Evolutionary conservation across 30 jellyfish, hydroid and myxozoan genomes (phyloP), one percentile per base, ranked within the genome.

Genomic region (Aurelia aurita): DNA sequence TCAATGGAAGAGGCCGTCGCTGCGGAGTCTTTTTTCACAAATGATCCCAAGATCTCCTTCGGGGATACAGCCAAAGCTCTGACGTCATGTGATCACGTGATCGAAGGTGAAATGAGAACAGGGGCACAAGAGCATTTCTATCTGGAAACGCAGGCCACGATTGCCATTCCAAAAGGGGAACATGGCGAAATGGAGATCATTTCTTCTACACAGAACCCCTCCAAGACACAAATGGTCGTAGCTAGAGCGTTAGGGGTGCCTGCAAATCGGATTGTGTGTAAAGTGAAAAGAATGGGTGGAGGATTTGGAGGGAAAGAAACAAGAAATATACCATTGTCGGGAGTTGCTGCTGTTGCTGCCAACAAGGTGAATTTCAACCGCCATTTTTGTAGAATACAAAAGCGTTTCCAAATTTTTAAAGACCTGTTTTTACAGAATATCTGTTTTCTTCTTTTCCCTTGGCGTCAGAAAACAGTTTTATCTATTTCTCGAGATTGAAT

Each of bases 231-330:
- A 61, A 20, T 45, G 74, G 83, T 66, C 29, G 74, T 80, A 1
- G 90, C 90, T 7, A 22, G 64, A 6, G 77, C 39, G 18, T 51
- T 80, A 35, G 82, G 82, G 19, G 82, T 80, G 19, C 90, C 90
- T 11, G 89, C 89, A 11, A 77, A 77, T 67, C 55, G 89, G 43
- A 39, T 77, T 60, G 69, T 77, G n/a, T 77, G 89, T 46, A 61
- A 26, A 47, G 79, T 77, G 69, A 77, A 77, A 26, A 39, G 89
- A 10, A 18, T 77, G 58, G 89, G 89, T 12, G 89, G 89, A 21
- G 89, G 80, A 46, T 77, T 77, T 43, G 89, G 80, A 29, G 90
- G 90, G n/a, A 80, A 80, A 35, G 90, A 80, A 46, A 63, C 90
- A 2, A 64, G 90, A 16, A 45, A 39, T 18, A 26, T 66, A 19